These are phyloP conservation scores for Hippocampus comes DNA, from an alignment of 2,113 vertebrate species.

Conservation along the genomic window DNA sequence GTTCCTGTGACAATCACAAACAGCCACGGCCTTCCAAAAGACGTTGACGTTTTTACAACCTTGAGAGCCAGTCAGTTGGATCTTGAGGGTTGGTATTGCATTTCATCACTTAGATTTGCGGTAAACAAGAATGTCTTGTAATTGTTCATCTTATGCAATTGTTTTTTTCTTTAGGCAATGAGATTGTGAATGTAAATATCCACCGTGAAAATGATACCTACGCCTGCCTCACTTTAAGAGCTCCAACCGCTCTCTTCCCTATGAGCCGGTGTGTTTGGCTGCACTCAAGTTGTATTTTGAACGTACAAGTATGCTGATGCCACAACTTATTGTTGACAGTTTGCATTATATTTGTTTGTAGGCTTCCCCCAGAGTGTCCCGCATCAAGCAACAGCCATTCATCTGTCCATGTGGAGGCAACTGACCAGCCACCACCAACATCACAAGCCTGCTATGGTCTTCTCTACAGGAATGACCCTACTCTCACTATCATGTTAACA, in stretches of 20 bases:
- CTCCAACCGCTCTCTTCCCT: conserved; percentile 58
- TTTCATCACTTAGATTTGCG: neutral
- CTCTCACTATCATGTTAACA: conserved; percentile 69
- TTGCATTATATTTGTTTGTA: conserved; percentile 24
- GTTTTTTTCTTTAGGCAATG: conserved; percentile 39
- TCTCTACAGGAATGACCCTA: conserved; percentile 55
- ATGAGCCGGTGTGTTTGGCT: conserved; percentile 59
- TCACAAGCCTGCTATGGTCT: conserved; percentile 62
- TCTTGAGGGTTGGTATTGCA: conserved; percentile 59
- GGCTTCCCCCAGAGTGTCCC: conserved; percentile 61
- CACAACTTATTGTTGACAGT: neutral
- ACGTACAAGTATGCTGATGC: neutral
- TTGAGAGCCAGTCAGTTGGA: conserved; percentile 61
- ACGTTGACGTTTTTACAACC: conserved; percentile 37
- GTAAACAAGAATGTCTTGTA: neutral
- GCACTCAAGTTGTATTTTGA: conserved; percentile 1
- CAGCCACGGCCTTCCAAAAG: conserved; percentile 20
- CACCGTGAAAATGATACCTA: conserved; percentile 33
- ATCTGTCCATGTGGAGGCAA: conserved; percentile 36
- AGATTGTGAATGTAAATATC: conserved; percentile 45
- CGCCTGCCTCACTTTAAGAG: conserved; percentile 67
- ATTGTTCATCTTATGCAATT: neutral
- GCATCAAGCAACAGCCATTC: conserved; percentile 31
- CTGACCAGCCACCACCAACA: conserved; percentile 12
- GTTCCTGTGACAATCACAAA: conserved; percentile 56